Percentiles rank a stretch among this genome's conserved stretches.
phyloP scores from a whole-genome alignment of 2,113 vertebrate genomes.

The Dolichotis patagonum region DNA sequence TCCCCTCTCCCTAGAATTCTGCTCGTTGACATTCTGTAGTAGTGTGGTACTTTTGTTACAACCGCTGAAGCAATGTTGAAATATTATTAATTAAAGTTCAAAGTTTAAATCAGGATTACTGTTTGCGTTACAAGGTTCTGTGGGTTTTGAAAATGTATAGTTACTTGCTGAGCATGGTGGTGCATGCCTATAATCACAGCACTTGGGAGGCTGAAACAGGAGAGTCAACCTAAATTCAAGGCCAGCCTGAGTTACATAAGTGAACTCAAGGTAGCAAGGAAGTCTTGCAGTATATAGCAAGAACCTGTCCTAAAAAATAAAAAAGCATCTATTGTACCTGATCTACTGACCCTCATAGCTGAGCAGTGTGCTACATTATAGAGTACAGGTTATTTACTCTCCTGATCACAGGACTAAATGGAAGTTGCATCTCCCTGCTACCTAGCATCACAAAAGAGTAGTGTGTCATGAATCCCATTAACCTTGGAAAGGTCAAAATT shows the following conservation, averaged over 20 bases:
- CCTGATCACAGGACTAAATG: not conserved
- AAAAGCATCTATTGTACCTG: not conserved
- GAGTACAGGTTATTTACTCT: not conserved
- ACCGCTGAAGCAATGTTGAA: not conserved
- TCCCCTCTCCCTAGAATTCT: not conserved
- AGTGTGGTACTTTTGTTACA: not conserved
- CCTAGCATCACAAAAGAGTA: not conserved
- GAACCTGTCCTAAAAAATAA: no score
- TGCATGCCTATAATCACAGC: no score
- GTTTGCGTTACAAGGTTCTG: not conserved
- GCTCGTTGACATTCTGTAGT: conserved; percentile 22
- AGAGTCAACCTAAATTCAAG: no score
- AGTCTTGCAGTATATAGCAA: no score
- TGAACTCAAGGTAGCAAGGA: no score
- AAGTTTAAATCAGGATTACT: not conserved
- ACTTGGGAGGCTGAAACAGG: no score
- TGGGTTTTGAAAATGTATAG: not conserved
- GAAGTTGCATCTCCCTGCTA: not conserved
- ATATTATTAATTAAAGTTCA: not conserved
- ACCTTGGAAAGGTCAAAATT: not conserved
- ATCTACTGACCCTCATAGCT: not conserved
- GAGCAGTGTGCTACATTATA: not conserved
- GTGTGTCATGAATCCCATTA: not conserved
- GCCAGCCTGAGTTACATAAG: no score
- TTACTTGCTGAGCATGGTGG: no score